Evolutionary conservation across 2,888 invertebrate genomes (phyloP).

Genomic region (Spisula subtruncata): DNA sequence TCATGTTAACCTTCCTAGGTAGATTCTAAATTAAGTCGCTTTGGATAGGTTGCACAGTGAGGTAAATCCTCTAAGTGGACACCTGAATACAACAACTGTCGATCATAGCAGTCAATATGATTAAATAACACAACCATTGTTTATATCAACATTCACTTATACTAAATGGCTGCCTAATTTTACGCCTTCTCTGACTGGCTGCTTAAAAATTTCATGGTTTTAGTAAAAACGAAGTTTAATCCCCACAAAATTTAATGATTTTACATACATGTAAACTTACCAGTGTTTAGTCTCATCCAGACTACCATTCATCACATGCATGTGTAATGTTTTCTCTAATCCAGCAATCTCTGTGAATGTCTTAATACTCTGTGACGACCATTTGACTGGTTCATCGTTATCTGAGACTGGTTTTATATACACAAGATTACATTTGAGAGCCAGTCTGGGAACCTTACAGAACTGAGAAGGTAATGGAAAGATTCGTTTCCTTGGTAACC

Average conservation of each 20-base stretch:
- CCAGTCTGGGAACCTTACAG: constrained; percentile 92
- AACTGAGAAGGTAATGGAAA: constrained; percentile 92
- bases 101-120: too few relatives aligned
- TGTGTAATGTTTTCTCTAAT: constrained; percentile 70
- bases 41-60: too few relatives aligned
- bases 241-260: background rate
- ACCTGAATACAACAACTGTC: too few relatives aligned
- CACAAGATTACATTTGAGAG: constrained; percentile 94
- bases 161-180: too few relatives aligned
- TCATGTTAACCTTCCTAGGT: too few relatives aligned
- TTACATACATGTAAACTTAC: constrained; percentile 1
- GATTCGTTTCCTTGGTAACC: constrained; percentile 91
- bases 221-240: too few relatives aligned
- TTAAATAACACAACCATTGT: too few relatives aligned
- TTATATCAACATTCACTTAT: too few relatives aligned
- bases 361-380: constrained; percentile 64
- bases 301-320: constrained; percentile 72
- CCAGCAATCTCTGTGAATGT: constrained; percentile 67
- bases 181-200: too few relatives aligned
- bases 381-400: constrained; percentile 38
- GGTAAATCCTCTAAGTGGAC: too few relatives aligned
- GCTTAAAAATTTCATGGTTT: too few relatives aligned
- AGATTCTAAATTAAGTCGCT: too few relatives aligned
- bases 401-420: constrained; percentile 80
- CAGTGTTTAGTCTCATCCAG: constrained; percentile 47